Conservation (phyloP, 2,797 vertebrate genomes). For the Moxostoma hubbsi region DNA sequence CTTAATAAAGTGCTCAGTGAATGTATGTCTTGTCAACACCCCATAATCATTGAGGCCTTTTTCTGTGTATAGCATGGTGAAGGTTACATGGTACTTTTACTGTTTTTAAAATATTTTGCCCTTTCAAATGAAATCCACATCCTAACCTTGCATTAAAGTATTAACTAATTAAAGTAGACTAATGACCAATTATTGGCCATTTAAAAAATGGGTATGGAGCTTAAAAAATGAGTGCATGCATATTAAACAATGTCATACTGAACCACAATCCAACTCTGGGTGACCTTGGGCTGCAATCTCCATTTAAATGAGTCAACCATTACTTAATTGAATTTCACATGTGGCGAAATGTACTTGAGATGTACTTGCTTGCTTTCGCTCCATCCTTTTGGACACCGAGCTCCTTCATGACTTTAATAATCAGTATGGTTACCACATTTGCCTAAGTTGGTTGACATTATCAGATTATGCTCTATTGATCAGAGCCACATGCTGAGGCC, state of each 20-base stretch:
- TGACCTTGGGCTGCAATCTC: conserved; percentile 42
- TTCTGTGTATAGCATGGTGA: not conserved
- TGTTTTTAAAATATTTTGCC: not conserved
- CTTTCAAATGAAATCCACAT: conserved; percentile 5
- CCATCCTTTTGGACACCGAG: conserved; percentile 46
- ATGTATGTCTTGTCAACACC: too few species aligned
- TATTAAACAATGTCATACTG: not conserved
- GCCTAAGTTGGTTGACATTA: conserved; percentile 60
- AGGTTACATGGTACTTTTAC: too few species aligned
- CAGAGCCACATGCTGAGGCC: conserved; percentile 57
- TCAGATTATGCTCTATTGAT: conserved; percentile 60
- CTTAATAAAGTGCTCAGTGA: too few species aligned
- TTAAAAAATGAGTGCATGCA: too few species aligned
- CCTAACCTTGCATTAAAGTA: not conserved
- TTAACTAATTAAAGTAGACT: not conserved
- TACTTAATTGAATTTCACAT: conserved; percentile 46
- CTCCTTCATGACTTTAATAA: conserved; percentile 61
- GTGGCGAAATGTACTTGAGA: conserved; percentile 48
- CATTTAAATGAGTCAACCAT: conserved; percentile 31
- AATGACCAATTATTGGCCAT: too few species aligned
- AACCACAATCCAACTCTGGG: conserved; percentile 7
- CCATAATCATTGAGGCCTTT: not conserved
- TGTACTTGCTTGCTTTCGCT: conserved; percentile 27
- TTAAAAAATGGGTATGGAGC: not conserved
- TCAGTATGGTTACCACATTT: conserved; percentile 58